Conservation (phyloP, 1,140 invertebrate genomes). For the Branchinecta lindahli region DNA sequence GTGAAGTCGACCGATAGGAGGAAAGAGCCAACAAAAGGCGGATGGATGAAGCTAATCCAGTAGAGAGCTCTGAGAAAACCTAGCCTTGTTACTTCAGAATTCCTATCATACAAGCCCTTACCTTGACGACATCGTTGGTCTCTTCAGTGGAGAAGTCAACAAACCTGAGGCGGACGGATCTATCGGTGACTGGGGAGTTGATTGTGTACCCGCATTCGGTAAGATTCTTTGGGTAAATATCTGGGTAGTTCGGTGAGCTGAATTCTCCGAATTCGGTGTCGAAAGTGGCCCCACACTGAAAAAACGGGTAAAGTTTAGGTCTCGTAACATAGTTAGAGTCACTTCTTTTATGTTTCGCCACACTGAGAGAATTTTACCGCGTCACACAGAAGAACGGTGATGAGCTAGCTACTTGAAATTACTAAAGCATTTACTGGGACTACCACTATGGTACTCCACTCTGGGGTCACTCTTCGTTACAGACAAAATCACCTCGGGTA, state of each 20-base stretch:
- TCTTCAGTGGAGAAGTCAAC: neutral
- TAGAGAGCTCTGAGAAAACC: too few species aligned
- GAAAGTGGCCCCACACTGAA: neutral
- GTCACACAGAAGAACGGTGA: neutral
- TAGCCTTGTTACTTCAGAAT: neutral
- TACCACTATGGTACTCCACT: neutral
- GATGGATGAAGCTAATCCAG: too few species aligned
- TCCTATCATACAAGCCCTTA: neutral
- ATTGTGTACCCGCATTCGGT: neutral
- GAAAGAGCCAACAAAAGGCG: too few species aligned
- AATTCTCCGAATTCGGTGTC: neutral
- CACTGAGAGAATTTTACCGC: neutral
- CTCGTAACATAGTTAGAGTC: neutral
- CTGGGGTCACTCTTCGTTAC: neutral
- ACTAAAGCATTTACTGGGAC: neutral
- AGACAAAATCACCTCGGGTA: too few species aligned
- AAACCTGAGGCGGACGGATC: neutral
- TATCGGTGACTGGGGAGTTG: neutral
- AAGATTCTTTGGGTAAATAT: neutral
- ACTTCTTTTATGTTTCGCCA: neutral
- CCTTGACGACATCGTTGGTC: neutral
- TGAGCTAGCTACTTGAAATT: neutral
- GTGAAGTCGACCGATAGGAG: too few species aligned
- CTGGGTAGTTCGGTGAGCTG: slow-evolving; percentile 6
- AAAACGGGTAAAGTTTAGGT: neutral